Evolutionary conservation across 2,113 vertebrate species (phyloP).

Genomic region (Oenanthe oenanthe): DNA sequence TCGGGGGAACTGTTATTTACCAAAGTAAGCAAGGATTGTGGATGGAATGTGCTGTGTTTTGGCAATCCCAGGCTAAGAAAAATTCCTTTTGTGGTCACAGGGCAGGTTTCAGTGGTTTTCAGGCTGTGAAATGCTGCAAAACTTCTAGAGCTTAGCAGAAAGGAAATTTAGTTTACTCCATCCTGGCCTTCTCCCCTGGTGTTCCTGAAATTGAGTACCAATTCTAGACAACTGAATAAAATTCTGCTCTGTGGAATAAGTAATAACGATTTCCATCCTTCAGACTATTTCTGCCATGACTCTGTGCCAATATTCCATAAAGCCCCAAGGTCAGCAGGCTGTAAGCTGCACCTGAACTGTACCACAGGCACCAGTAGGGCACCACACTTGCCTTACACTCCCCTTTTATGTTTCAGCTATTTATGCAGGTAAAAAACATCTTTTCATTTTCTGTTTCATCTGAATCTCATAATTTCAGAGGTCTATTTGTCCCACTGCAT

Average conservation of each 20-base stretch:
- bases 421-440: background rate
- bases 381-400: fast-evolving
- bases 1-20: background rate
- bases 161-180: background rate
- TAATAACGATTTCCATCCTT: background rate
- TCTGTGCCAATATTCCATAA: background rate
- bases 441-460: background rate
- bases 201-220: background rate
- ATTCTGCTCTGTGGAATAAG: background rate
- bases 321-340: background rate
- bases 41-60: background rate
- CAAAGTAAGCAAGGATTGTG: background rate
- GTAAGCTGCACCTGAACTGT: background rate
- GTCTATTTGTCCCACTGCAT: background rate
- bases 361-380: background rate
- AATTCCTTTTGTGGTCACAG: background rate
- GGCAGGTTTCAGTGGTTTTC: background rate
- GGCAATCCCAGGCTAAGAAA: background rate
- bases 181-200: background rate
- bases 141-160: background rate
- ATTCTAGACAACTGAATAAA: background rate
- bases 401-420: background rate
- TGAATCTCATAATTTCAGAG: background rate
- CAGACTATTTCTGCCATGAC: background rate
- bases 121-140: background rate